These are phyloP conservation scores for Ptyas mucosa DNA, from an alignment of 2,113 vertebrate species.

Conservation along the genomic window DNA sequence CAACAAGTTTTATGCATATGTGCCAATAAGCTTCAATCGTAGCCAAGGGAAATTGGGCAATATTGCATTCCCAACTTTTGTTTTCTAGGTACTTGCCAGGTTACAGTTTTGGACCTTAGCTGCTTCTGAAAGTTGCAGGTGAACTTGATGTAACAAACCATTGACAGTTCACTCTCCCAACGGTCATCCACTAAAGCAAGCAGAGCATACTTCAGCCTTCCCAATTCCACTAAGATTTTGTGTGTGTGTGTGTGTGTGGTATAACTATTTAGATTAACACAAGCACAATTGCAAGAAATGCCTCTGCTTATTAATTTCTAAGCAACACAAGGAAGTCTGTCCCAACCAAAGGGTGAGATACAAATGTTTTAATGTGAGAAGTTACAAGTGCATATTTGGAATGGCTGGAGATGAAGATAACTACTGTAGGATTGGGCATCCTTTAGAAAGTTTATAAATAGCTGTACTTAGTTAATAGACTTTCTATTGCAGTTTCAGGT, in stretches of 20 bases:
- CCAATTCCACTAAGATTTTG: not conserved
- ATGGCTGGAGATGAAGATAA: not conserved
- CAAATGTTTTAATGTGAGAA: not conserved
- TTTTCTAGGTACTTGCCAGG: not conserved
- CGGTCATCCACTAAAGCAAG: not conserved
- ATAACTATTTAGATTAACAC: not conserved
- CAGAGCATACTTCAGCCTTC: not conserved
- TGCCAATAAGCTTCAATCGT: not conserved
- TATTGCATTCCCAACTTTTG: not conserved
- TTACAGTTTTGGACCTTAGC: not conserved
- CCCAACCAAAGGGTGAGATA: not conserved
- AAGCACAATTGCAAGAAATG: not conserved
- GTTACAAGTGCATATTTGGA: not conserved
- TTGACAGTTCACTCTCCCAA: not conserved
- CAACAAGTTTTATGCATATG: not conserved
- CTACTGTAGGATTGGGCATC: not conserved
- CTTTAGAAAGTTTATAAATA: not conserved
- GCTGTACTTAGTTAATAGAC: not conserved
- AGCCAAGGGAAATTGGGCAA: not conserved
- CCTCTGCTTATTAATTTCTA: not conserved
- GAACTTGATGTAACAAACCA: not conserved
- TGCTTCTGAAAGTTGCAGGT: not conserved
- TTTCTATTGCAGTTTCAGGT: not conserved
- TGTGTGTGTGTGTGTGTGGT: not conserved
- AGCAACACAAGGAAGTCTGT: not conserved